Percentiles rank a stretch among this genome's conserved stretches.
Evolutionary conservation across 2,888 invertebrate species (phyloP).

Genomic region (Ennomos quercinarius): DNA sequence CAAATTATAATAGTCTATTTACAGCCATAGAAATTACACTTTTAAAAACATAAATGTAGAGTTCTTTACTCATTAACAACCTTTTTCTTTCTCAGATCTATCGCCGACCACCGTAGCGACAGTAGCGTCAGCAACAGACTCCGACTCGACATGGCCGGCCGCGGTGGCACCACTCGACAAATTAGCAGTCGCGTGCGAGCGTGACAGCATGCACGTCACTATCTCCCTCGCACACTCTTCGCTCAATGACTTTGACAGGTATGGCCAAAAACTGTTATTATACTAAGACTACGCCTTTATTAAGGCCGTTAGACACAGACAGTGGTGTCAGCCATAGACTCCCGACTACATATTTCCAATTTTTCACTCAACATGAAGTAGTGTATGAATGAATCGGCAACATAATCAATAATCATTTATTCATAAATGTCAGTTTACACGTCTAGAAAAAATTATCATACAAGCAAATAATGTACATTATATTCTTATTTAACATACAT

Average conservation of each 20-base stretch:
- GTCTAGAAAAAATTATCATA: too few relatives aligned
- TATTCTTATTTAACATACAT: too few relatives aligned
- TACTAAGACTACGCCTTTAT: too few relatives aligned
- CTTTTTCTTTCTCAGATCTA: slow-evolving; percentile 56
- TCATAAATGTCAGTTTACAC: too few relatives aligned
- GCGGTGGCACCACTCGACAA: slow-evolving; percentile 74
- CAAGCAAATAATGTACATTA: too few relatives aligned
- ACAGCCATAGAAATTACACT: too few relatives aligned
- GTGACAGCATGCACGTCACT: slow-evolving; percentile 81
- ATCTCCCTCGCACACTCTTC: slow-evolving; percentile 62
- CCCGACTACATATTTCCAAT: not conserved
- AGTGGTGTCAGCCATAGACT: not conserved
- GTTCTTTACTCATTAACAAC: too few relatives aligned
- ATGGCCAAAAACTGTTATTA: slow-evolving; percentile 1
- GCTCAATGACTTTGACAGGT: slow-evolving; percentile 29
- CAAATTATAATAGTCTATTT: too few relatives aligned
- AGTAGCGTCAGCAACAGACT: slow-evolving; percentile 71
- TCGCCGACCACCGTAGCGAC: slow-evolving; percentile 76
- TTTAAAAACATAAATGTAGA: too few relatives aligned
- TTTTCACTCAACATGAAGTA: not conserved
- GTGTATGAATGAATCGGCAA: too few relatives aligned
- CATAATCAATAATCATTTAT: too few relatives aligned
- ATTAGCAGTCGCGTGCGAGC: slow-evolving; percentile 74
- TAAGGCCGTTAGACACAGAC: too few relatives aligned
- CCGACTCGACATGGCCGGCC: slow-evolving; percentile 68